Evolutionary conservation across 92 coral and sea anemone species (phyloP), one percentile per base, ranked within the genome.

Genomic region (Palythoa grandis): DNA sequence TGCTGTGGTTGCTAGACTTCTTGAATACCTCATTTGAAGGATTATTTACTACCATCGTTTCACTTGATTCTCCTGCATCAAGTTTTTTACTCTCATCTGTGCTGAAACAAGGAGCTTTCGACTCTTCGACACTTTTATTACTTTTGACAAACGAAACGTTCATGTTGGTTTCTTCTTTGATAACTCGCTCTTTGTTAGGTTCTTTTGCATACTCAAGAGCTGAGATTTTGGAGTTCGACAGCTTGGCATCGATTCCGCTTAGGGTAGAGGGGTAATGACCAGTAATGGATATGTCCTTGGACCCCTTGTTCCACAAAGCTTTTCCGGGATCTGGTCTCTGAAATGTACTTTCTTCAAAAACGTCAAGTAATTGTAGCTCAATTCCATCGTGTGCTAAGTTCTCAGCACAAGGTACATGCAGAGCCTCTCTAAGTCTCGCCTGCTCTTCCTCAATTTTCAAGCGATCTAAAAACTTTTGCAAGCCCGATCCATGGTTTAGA

Each of bases 401-500:
- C 83, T 14, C 58, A 47, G 65, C 61, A 56, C 1, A 23, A 7
- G 60, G 11, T 37, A 8, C 78, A 35, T 70, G 66, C 23, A 20
- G 43, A 19, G 73, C 80, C 19, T 71, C 72, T 61, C 76, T 78
- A 20, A 24, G n/a, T 57, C 50, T 53, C 24, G 43, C 37, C 52
- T 77, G 52, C 63, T 74, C 57, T 60, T 73, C 71, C 5, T 71
- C 63, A 15, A 16, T 40, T 73, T 22, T 58, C 73, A 58, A 47
- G 56, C 75, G 85, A 43, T 57, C 43, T 9, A 85, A 48, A 54
- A 85, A 73, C 13, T 43, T 52, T 67, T 75, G 83, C 60, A 73
- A 48, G 39, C 54, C 43, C 25, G 82, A 40, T 38, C 58, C 48
- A 2, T 66, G 69, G 77, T 58, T 86, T 24, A 86, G 68, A 23